These are phyloP conservation scores for Helicoverpa armigera DNA, from an alignment of 1,140 invertebrate species.

Conservation along the genomic window DNA sequence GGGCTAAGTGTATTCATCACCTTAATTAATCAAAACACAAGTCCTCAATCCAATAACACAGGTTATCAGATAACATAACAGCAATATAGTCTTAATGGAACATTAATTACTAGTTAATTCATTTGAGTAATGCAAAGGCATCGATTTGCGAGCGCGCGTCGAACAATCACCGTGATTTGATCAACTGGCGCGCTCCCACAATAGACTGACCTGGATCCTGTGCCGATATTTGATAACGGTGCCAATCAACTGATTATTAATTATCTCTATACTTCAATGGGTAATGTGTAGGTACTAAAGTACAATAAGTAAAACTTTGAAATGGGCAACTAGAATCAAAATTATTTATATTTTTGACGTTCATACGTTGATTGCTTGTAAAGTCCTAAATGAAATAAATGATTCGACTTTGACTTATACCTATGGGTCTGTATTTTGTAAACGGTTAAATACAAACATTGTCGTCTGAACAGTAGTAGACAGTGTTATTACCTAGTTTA, in stretches of 20 bases:
- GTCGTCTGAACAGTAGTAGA: no score
- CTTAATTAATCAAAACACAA: background rate
- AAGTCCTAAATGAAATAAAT: no score
- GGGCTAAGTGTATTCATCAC: background rate
- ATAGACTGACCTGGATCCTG: constrained; percentile 34
- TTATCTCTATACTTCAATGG: constrained; percentile 18
- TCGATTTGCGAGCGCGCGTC: constrained; percentile 6
- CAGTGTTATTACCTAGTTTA: no score
- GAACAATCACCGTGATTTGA: constrained; percentile 40
- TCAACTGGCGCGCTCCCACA: constrained; percentile 11
- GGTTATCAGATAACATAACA: background rate
- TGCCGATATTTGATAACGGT: constrained; percentile 34
- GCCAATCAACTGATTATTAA: constrained; percentile 38
- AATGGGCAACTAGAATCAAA: no score
- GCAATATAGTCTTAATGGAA: background rate
- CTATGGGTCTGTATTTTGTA: no score
- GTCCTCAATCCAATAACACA: background rate
- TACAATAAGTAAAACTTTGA: background rate
- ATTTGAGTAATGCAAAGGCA: constrained; percentile 17
- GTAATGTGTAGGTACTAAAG: constrained; percentile 9
- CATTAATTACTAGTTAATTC: constrained; percentile 15
- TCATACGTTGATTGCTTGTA: no score
- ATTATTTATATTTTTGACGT: no score
- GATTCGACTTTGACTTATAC: no score
- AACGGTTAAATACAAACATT: no score